Conservation (phyloP, 2,113 vertebrate genomes). For the Dromaius novaehollandiae region DNA sequence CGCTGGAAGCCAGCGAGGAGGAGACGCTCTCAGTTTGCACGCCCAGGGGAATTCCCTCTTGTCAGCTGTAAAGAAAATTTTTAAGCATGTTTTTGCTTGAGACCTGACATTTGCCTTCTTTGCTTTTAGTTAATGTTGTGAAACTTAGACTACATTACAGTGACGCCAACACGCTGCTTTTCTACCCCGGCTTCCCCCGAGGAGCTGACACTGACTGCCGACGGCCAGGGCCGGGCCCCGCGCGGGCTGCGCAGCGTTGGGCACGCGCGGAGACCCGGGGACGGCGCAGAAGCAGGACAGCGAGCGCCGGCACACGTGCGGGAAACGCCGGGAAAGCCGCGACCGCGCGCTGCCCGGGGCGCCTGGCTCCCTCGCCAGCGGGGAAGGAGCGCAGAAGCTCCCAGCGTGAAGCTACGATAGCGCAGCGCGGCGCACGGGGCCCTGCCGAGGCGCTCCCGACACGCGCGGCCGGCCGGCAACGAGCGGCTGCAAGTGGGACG, state of each 20-base stretch:
- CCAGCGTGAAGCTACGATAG: neutral
- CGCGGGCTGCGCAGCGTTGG: too few relatives aligned
- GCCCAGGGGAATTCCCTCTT: neutral
- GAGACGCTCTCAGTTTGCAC: neutral
- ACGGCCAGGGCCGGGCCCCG: too few relatives aligned
- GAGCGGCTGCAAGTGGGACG: too few relatives aligned
- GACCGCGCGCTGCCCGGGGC: neutral
- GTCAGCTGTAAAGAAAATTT: neutral
- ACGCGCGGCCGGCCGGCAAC: neutral
- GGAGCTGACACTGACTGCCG: too few relatives aligned
- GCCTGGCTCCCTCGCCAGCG: neutral
- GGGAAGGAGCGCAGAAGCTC: too few relatives aligned
- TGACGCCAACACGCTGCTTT: neutral
- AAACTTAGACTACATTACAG: neutral
- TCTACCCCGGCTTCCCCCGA: neutral
- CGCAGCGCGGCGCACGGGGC: neutral
- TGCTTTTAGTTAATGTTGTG: neutral
- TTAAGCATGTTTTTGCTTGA: neutral
- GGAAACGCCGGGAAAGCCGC: neutral
- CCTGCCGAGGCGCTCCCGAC: fast-evolving
- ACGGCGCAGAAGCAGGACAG: neutral
- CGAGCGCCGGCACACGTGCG: too few relatives aligned
- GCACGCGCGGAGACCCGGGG: too few relatives aligned
- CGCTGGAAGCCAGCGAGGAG: fast-evolving
- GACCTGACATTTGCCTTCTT: neutral